Conservation (phyloP, 1,140 invertebrate genomes). For the Neuroterus valhalla region DNA sequence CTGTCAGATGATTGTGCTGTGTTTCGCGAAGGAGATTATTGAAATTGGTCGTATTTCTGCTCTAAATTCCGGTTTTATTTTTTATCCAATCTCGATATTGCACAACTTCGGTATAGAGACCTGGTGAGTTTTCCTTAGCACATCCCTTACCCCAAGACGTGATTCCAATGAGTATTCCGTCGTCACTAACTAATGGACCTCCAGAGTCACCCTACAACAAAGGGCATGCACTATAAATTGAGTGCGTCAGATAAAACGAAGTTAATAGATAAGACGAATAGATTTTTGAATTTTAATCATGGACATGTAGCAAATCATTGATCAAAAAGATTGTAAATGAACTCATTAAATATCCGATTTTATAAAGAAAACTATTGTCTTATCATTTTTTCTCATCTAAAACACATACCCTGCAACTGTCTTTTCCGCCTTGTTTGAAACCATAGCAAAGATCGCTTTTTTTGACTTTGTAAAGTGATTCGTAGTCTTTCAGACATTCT, state of each 20-base stretch:
- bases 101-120: conserved; percentile 78
- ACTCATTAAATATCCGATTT: not conserved
- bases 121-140: conserved; percentile 73
- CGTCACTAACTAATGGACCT: conserved; percentile 77
- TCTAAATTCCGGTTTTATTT: conserved; percentile 32
- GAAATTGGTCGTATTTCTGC: no score
- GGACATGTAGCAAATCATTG: no score
- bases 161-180: conserved; percentile 76
- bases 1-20: no score
- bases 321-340: no score
- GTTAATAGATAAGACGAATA: no score
- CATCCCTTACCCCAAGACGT: conserved; percentile 81
- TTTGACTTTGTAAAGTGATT: conserved; percentile 39
- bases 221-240: no score
- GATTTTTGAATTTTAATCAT: no score
- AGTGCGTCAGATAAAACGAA: no score
- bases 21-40: no score
- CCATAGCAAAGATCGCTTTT: conserved; percentile 56
- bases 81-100: conserved; percentile 67
- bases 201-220: conserved; percentile 79
- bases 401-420: conserved; percentile 61
- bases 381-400: not conserved
- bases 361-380: conserved; percentile 7
- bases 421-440: conserved; percentile 49
- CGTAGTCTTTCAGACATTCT: conserved; percentile 48